Conservation (phyloP, 2,113 vertebrate genomes). For the Datnioides undecimradiatus region DNA sequence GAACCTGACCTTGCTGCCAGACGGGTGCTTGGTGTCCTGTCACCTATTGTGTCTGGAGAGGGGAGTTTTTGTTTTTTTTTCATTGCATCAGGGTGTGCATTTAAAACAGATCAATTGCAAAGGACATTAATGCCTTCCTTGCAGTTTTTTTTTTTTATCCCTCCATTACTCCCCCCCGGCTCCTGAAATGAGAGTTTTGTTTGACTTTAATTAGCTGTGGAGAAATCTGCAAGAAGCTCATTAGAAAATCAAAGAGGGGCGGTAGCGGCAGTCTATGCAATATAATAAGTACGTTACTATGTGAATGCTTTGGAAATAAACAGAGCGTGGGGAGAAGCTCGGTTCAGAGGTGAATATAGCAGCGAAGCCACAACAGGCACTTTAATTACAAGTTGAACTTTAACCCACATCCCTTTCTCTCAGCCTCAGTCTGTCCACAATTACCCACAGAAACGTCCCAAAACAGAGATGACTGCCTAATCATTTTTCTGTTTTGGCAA, state of each 20-base stretch:
- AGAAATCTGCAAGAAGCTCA: conserved; percentile 64
- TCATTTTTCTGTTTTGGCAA: conserved; percentile 64
- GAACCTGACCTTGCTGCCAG: conserved; percentile 62
- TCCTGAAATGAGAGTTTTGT: conserved; percentile 67
- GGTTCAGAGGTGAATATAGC: conserved; percentile 64
- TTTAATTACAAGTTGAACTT: conserved; percentile 81
- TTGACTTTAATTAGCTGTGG: conserved; percentile 76
- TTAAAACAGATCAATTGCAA: conserved; percentile 58
- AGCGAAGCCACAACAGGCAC: conserved; percentile 64
- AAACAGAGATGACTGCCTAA: conserved; percentile 65
- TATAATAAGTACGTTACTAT: conserved; percentile 54
- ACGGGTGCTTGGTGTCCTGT: conserved; percentile 36
- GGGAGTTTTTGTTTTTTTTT: neutral
- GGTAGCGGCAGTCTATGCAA: conserved; percentile 39
- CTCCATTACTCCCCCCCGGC: conserved; percentile 41
- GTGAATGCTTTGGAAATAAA: conserved; percentile 69
- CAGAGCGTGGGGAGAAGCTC: conserved; percentile 56
- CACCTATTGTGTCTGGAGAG: conserved; percentile 38
- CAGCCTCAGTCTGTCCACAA: conserved; percentile 50
- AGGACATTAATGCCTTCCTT: conserved; percentile 56
- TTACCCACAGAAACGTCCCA: conserved; percentile 69
- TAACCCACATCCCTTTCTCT: conserved; percentile 78
- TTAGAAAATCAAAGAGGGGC: conserved; percentile 72
- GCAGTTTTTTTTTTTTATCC: conserved; percentile 33
- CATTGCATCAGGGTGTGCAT: neutral